A percentile compares a stretch with the other conserved stretches of the same genome.
Conservation (phyloP, 2,797 vertebrate genomes). For the Halcyon smyrnensis region DNA sequence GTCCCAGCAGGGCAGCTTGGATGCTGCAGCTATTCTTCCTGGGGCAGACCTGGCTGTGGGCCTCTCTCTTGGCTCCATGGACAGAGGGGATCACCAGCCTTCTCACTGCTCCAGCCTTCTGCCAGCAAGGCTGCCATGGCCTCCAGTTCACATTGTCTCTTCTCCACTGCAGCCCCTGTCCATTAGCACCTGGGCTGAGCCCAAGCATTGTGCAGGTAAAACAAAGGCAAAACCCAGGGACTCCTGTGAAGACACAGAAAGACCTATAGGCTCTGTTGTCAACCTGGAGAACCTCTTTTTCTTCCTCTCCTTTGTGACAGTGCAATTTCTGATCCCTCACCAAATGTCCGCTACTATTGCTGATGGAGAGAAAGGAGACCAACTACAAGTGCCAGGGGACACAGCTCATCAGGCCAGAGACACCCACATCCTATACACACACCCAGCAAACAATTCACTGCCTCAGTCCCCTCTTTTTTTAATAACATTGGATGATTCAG, state of each 20-base stretch:
- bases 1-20: neutral
- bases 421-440: neutral
- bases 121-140: neutral
- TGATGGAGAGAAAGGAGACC: neutral
- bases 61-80: neutral
- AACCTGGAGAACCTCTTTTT: neutral
- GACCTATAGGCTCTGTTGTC: neutral
- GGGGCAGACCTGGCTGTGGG: neutral
- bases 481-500: neutral
- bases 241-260: neutral
- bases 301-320: neutral
- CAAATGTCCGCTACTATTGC: neutral
- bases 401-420: neutral
- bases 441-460: neutral
- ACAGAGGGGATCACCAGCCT: neutral
- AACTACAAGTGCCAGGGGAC: rapidly evolving
- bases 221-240: neutral
- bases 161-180: neutral
- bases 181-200: neutral
- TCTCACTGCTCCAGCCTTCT: neutral
- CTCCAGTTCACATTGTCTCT: neutral
- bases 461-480: neutral
- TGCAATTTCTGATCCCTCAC: neutral
- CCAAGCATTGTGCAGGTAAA: neutral
- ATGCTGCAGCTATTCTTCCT: neutral